phyloP scores from a whole-genome alignment of 2,113 vertebrate genomes.

The Psilopsiagon aymara region DNA sequence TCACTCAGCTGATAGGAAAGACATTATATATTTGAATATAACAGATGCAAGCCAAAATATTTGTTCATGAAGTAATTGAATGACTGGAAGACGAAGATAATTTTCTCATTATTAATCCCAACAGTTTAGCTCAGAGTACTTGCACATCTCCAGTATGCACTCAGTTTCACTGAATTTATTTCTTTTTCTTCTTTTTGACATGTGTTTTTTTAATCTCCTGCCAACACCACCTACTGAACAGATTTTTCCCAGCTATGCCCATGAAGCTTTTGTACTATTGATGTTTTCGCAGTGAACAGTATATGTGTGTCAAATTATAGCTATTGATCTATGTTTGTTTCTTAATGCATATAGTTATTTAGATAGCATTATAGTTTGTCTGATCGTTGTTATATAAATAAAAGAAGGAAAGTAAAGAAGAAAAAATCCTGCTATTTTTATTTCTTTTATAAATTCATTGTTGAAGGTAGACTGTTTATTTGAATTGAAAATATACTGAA shows the following conservation, averaged over 20 bases:
- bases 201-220: conserved; percentile 78
- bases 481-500: conserved; percentile 65
- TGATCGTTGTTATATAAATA: conserved; percentile 66
- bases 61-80: conserved; percentile 66
- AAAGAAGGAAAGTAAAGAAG: conserved; percentile 31
- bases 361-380: conserved; percentile 66
- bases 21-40: conserved; percentile 45
- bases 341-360: conserved; percentile 70
- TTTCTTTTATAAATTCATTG: conserved; percentile 57
- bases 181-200: conserved; percentile 45
- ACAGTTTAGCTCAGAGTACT: conserved; percentile 60
- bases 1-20: conserved; percentile 54
- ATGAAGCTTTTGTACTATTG: conserved; percentile 75
- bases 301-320: conserved; percentile 75
- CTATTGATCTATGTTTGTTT: conserved; percentile 78
- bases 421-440: conserved; percentile 8
- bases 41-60: conserved; percentile 67
- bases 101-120: conserved; percentile 75
- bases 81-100: conserved; percentile 74
- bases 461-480: conserved; percentile 60
- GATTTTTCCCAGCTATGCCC: conserved; percentile 67
- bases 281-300: conserved; percentile 73
- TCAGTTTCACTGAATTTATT: conserved; percentile 61
- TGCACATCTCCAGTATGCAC: conserved; percentile 58
- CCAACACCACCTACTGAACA: conserved; percentile 61